These are phyloP conservation scores for Cynaeus angustus DNA, from an alignment of 2,888 invertebrate species.

Conservation along the genomic window DNA sequence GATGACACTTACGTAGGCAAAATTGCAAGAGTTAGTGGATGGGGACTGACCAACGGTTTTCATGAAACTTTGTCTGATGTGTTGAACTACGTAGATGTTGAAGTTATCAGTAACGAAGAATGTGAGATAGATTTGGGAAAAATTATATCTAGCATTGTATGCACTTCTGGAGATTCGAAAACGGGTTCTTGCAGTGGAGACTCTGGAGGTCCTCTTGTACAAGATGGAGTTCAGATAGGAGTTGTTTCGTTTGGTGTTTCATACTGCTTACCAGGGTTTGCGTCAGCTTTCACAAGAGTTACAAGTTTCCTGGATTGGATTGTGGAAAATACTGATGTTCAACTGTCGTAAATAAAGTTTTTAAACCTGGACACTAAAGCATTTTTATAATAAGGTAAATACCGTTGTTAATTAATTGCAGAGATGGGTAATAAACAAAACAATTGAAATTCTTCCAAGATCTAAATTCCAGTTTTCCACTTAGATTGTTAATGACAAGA, in stretches of 20 bases:
- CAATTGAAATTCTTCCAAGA: too few species aligned
- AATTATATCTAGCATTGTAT: constrained; percentile 41
- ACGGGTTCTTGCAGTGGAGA: constrained; percentile 52
- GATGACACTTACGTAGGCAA: neutral
- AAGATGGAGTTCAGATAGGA: constrained; percentile 47
- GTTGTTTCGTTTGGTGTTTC: constrained; percentile 49
- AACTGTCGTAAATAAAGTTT: neutral
- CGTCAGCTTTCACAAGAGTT: constrained; percentile 49
- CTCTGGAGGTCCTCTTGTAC: constrained; percentile 54
- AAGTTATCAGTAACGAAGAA: constrained; percentile 47
- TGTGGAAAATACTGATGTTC: constrained; percentile 29
- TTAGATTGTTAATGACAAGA: too few species aligned
- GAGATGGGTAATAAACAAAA: too few species aligned
- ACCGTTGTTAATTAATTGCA: too few species aligned
- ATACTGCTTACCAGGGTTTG: constrained; percentile 46
- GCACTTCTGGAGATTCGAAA: constrained; percentile 46
- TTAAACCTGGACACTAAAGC: too few species aligned
- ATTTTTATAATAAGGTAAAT: too few species aligned
- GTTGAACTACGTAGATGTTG: constrained; percentile 47
- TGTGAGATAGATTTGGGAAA: constrained; percentile 40
- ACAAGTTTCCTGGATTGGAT: constrained; percentile 52
- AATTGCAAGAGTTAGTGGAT: constrained; percentile 53
- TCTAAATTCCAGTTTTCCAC: too few species aligned
- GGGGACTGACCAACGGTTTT: constrained; percentile 52
- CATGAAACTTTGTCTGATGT: constrained; percentile 39